Evolutionary conservation across 1,140 invertebrate species (phyloP), one percentile per base, ranked within the genome.

Genomic region (Cecropterus lyciades): DNA sequence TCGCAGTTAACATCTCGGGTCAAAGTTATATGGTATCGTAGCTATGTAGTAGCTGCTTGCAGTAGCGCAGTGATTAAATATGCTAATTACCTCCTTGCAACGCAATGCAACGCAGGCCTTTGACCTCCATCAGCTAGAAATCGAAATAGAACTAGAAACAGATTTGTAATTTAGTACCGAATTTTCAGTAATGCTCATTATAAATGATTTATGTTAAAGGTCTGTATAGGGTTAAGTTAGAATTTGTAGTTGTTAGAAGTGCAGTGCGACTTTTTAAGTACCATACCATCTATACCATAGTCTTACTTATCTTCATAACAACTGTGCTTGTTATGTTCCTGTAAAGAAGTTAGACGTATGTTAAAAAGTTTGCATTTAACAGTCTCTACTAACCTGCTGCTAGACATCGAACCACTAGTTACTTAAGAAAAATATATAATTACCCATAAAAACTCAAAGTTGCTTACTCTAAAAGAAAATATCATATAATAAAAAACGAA

Each of bases 41-140:
- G 40, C 40, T 14, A 14, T 43, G 40, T 14, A 14, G 13, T 13
- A 40, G 37, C 10, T 43, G 11, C n/a, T 56, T 8, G 53, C 53
- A 56, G 53, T 56, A 56, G 59, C 59, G 30, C 48, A 63, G 48
- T 63, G 48, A 63, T 63, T 63, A 63, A 63, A 63, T 63, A 63
- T 63, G 59, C 48, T 63, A 63, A 63, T 63, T 51, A 63, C 20
- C 30, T 63, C 59, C 46, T 51, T 52, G 59, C 48, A 63, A 63
- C 48, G 59, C 59, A 52, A 42, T 51, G 46, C 48, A 63, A 51
- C 59, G 49, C 20, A 46, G 59, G 33, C 60, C 49, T 63, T 63
- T 63, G 60, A 63, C 60, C 60, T 43, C 48, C 48, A 46, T 62
- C 48, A n/a, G 60, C 17, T 42, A 43, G 60, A 52, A 63, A 63